These are phyloP conservation scores for Lordiphosa andalusiaca DNA, from an alignment of 2,888 invertebrate species.

Conservation along the genomic window DNA sequence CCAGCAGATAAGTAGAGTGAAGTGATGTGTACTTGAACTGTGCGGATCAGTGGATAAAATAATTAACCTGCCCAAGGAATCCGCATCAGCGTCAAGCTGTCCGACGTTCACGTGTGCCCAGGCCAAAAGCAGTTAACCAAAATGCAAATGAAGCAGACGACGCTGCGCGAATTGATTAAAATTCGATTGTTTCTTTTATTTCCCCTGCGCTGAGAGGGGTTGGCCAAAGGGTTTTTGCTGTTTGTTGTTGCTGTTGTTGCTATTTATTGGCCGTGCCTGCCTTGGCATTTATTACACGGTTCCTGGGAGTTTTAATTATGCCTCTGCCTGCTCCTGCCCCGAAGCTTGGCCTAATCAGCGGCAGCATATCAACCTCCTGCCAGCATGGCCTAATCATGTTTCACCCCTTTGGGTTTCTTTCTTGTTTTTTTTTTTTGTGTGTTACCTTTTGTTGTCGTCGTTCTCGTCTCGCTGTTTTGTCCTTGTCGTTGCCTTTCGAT, in stretches of 20 bases:
- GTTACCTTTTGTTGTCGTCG: constrained; percentile 53
- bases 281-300: constrained; percentile 72
- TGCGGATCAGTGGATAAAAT: too few relatives aligned
- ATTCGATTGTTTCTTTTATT: constrained; percentile 79
- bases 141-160: constrained; percentile 56
- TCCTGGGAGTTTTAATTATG: constrained; percentile 70
- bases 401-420: constrained; percentile 61
- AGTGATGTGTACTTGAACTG: too few relatives aligned
- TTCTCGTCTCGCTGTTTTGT: constrained; percentile 26
- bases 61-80: too few relatives aligned
- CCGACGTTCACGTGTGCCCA: constrained; percentile 1
- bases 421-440: constrained; percentile 24
- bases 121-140: constrained; percentile 32
- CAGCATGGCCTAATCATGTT: constrained; percentile 63
- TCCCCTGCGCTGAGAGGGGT: constrained; percentile 20
- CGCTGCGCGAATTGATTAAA: constrained; percentile 78
- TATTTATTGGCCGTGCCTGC: constrained; percentile 74
- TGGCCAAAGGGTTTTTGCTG: constrained; percentile 51
- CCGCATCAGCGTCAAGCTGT: constrained; percentile 11
- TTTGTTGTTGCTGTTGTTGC: constrained; percentile 52
- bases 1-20: too few relatives aligned
- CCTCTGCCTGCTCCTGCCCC: constrained; percentile 29
- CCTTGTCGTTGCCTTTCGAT: constrained; percentile 63
- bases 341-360: constrained; percentile 68
- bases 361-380: constrained; percentile 53